A percentile compares a stretch with the other conserved stretches of the same genome.
Conservation (phyloP, 2,888 invertebrate genomes). For the Bellardia bayeri region DNA sequence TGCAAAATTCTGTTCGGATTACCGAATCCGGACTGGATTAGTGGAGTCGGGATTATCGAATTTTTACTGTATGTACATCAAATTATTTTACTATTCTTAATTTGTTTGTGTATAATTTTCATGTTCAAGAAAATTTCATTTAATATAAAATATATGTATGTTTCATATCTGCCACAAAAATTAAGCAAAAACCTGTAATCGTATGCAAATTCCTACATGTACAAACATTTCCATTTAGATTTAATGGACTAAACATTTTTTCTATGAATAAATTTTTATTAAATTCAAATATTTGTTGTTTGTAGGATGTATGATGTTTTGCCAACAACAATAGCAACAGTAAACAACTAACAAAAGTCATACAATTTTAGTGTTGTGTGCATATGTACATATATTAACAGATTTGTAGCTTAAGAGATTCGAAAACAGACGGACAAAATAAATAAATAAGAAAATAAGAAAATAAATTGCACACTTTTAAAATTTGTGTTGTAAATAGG, state of each 20-base stretch:
- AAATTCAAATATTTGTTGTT: neutral
- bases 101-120: neutral
- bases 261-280: neutral
- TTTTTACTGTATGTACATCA: no score
- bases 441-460: neutral
- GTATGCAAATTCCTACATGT: neutral
- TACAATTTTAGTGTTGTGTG: neutral
- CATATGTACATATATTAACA: neutral
- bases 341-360: neutral
- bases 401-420: neutral
- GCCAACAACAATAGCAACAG: neutral
- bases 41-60: no score
- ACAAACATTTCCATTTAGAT: neutral
- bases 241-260: slow-evolving; percentile 14
- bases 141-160: neutral
- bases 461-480: neutral
- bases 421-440: neutral
- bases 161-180: neutral
- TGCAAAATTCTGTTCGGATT: no score
- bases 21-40: no score
- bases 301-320: neutral
- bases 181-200: neutral
- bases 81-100: neutral
- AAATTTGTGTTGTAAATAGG: neutral
- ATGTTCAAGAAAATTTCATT: neutral